Evolutionary conservation across 2,113 vertebrate genomes (phyloP).

Genomic region (Gymnobelideus leadbeateri): DNA sequence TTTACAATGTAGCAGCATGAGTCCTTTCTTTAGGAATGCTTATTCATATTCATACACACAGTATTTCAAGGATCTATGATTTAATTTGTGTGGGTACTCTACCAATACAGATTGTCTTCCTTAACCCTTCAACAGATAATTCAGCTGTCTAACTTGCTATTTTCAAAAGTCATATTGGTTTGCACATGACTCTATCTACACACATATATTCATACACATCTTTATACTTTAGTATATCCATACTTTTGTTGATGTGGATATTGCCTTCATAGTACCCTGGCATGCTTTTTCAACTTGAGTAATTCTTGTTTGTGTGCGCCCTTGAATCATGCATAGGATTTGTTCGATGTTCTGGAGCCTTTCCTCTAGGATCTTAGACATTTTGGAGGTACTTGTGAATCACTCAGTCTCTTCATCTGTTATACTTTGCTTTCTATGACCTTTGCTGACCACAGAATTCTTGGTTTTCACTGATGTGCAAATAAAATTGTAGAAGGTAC

Average conservation of each 20-base stretch:
- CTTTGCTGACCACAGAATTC: not conserved
- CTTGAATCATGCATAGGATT: not conserved
- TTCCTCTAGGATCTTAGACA: not conserved
- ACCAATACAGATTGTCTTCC: not conserved
- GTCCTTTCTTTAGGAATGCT: not conserved
- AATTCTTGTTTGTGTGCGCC: not conserved
- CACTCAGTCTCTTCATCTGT: not conserved
- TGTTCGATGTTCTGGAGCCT: not conserved
- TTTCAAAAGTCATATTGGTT: not conserved
- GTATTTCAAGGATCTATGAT: not conserved
- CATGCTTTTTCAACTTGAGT: not conserved
- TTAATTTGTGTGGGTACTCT: constrained; percentile 50
- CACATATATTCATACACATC: not conserved
- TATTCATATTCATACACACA: not conserved
- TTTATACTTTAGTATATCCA: not conserved
- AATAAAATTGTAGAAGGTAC: not conserved
- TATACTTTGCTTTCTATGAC: not conserved
- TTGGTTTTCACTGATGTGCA: not conserved
- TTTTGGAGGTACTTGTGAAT: not conserved
- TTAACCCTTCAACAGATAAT: not conserved
- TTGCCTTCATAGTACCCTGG: not conserved
- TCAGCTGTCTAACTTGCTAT: not conserved
- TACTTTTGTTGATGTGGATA: not conserved
- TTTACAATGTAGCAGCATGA: not conserved
- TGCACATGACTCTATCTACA: not conserved